Percentiles rank a stretch among this genome's conserved stretches.
Evolutionary conservation across 92 coral and sea anemone genomes (phyloP).

Genomic region (Umimayanthus chanpuru): DNA sequence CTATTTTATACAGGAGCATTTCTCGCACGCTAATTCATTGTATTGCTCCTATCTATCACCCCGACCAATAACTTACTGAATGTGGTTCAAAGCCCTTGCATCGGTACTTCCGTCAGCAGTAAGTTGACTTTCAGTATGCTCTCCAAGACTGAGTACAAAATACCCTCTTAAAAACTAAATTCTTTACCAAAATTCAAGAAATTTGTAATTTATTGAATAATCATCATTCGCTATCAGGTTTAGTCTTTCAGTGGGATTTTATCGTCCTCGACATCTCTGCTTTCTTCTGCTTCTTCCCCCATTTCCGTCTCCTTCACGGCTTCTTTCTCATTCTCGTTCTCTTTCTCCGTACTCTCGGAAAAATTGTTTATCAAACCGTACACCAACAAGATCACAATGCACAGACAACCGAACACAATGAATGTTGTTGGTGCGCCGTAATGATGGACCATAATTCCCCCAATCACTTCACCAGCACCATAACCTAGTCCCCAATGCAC

Average conservation of each 20-base stretch:
- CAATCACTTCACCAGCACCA: conserved; percentile 98
- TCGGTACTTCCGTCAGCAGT: too few species aligned
- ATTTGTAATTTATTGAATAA: not conserved
- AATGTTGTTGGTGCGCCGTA: conserved; percentile 96
- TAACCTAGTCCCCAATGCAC: conserved; percentile 99
- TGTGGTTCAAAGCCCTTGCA: too few species aligned
- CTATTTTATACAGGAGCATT: too few species aligned
- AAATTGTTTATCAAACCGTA: conserved; percentile 87
- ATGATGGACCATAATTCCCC: conserved; percentile 95
- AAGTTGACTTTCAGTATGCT: too few species aligned
- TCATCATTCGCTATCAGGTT: not conserved
- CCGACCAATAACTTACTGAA: too few species aligned
- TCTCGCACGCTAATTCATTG: too few species aligned
- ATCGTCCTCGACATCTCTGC: conserved; percentile 47
- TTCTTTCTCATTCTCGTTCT: conserved; percentile 51
- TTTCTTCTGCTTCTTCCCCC: conserved; percentile 49
- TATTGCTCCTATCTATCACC: too few species aligned
- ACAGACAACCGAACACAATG: conserved; percentile 85
- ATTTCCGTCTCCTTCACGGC: conserved; percentile 59
- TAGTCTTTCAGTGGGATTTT: not conserved
- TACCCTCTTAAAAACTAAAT: not conserved
- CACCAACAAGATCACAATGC: conserved; percentile 74
- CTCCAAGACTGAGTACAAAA: too few species aligned
- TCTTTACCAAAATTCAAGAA: not conserved
- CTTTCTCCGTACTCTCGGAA: conserved; percentile 60